Evolutionary conservation across 2,113 vertebrate species (phyloP).

Genomic region (Geococcyx californianus): DNA sequence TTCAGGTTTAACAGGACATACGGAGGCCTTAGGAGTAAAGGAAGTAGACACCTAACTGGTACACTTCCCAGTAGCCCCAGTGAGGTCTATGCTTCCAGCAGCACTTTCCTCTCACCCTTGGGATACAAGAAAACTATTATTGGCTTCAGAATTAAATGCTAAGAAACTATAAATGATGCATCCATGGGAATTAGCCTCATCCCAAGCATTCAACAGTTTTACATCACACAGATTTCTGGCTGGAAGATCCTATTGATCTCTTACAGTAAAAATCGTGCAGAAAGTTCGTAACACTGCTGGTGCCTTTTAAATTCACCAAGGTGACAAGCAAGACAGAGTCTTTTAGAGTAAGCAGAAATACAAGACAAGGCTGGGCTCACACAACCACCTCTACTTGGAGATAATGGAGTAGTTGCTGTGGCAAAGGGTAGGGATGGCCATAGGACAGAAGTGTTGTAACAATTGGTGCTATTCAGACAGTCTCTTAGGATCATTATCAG

Average conservation of each 20-base stretch:
- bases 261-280: not conserved
- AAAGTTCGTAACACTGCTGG: not conserved
- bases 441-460: not conserved
- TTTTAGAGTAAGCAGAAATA: not conserved
- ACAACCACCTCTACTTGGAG: not conserved
- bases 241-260: not conserved
- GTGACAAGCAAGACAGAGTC: accelerated
- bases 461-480: not conserved
- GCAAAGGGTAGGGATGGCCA: not conserved
- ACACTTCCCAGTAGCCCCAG: not conserved
- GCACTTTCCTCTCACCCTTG: not conserved
- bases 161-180: not conserved
- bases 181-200: not conserved
- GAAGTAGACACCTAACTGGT: not conserved
- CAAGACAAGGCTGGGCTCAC: not conserved
- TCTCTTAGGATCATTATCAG: not conserved
- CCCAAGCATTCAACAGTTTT: not conserved
- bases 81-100: not conserved
- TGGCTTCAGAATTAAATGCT: not conserved
- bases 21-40: not conserved
- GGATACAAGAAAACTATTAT: not conserved
- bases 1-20: not conserved
- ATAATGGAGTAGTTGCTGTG: not conserved
- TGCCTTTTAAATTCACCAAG: not conserved
- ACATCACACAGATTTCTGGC: not conserved